A percentile compares a stretch with the other conserved stretches of the same genome.
Evolutionary conservation across 2,113 vertebrate species (phyloP).

Genomic region (Barbus barbus): DNA sequence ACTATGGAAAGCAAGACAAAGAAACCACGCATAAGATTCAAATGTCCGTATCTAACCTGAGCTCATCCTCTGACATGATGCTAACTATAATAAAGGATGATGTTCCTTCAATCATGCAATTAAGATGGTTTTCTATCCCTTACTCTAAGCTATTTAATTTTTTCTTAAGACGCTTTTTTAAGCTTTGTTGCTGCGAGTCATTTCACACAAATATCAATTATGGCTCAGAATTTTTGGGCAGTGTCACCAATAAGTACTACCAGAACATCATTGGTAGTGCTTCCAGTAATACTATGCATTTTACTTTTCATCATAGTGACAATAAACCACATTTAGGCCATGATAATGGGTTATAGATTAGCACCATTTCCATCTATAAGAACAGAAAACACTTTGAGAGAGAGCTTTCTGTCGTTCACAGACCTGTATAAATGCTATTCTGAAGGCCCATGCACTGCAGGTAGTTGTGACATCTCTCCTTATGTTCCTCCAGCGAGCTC

Average conservation of each 20-base stretch:
- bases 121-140: not conserved
- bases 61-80: slow-evolving; percentile 28
- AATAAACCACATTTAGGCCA: not conserved
- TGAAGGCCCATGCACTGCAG: slow-evolving; percentile 95
- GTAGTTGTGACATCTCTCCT: slow-evolving; percentile 98
- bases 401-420: slow-evolving; percentile 54
- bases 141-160: not conserved
- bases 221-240: not conserved
- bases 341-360: not conserved
- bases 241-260: not conserved
- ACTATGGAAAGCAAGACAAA: slow-evolving; percentile 95
- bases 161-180: not conserved
- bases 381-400: slow-evolving; percentile 3
- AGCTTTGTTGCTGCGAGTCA: not conserved
- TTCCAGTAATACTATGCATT: not conserved
- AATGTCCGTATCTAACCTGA: slow-evolving; percentile 56
- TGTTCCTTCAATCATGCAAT: not conserved
- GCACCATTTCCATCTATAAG: not conserved
- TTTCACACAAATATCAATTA: not conserved
- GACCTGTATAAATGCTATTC: slow-evolving; percentile 91
- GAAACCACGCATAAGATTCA: slow-evolving; percentile 72
- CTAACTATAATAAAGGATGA: not conserved
- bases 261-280: not conserved
- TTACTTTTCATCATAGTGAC: not conserved
- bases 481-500: slow-evolving; percentile 98